These are phyloP conservation scores for Drosophila subsilvestris DNA, from an alignment of 2,888 invertebrate species.

Conservation along the genomic window DNA sequence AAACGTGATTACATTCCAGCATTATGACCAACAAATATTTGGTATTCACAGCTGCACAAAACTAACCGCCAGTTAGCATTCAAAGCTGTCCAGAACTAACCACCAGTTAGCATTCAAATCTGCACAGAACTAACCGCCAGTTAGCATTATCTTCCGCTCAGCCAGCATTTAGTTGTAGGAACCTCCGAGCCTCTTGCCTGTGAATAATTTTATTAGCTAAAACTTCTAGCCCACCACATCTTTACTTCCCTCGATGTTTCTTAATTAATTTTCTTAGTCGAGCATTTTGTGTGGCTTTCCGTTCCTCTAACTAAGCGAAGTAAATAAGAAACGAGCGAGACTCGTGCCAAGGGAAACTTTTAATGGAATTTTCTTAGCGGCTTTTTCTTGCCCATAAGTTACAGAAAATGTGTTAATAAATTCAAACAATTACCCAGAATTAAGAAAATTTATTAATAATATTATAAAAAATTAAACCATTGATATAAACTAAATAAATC, in stretches of 20 bases:
- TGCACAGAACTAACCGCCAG: conserved; percentile 29
- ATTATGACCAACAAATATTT: conserved; percentile 51
- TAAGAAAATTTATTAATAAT: too few relatives aligned
- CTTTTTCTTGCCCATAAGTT: conserved; percentile 13
- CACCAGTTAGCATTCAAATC: conserved; percentile 31
- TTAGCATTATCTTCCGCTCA: conserved; percentile 18
- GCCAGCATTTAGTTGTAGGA: conserved; percentile 40
- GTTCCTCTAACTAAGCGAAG: conserved; percentile 18
- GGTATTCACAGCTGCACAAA: background rate
- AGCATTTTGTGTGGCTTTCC: conserved; percentile 23
- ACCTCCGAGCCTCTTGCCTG: conserved; percentile 10
- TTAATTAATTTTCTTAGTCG: conserved; percentile 38
- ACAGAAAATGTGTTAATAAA: background rate
- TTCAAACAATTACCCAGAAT: background rate
- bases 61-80: background rate
- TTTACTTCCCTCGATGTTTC: conserved; percentile 19
- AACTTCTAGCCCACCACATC: conserved; percentile 10
- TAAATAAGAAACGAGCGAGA: conserved; percentile 9
- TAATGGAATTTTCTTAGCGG: conserved; percentile 38
- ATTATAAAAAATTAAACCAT: too few relatives aligned
- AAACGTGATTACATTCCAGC: conserved; percentile 57
- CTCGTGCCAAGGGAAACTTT: conserved; percentile 34
- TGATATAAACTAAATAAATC: too few relatives aligned
- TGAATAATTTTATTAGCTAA: conserved; percentile 37
- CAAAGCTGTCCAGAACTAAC: background rate